Evolutionary conservation across 64 coral and sea anemone genomes (phyloP), one percentile per base, ranked within the genome.

Genomic region (Platygyra sinensis): DNA sequence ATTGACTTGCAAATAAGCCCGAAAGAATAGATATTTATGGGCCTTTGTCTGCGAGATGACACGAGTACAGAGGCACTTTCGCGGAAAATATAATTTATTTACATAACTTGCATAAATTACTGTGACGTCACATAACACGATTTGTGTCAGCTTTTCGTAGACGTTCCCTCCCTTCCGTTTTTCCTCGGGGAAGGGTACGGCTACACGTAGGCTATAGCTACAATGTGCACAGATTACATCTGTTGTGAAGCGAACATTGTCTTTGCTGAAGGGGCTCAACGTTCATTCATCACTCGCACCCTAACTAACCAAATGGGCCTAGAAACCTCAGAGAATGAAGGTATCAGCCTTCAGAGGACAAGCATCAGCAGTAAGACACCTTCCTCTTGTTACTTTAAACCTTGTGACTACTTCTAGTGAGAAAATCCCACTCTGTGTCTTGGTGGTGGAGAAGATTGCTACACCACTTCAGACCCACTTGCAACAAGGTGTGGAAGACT

Each of bases 401-500:
- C 67, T 90, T 49, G 42, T 90, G 50, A 90, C 61, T 10, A 50
- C 60, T 29, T 69, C 36, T 24, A 77, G 88, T 28, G 63, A 90
- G 32, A 39, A 39, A 73, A 82, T 90, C 24, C 89, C 79, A 59
- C 78, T 90, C 36, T 79, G 20, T 25, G 89, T 90, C 25, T 65
- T 90, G 15, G 89, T 90, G 20, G 67, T 73, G 25, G n/a, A n/a
- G n/a, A 54, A 80, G 30, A 90, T 90, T 16, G 65, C 89, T 18
- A 83, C 65, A 25, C 89, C 67, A 63, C 79, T 90, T 61, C 89
- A 90, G 18, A 80, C 60, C 51, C 77, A 83, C 38, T 15, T 72
- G 24, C 89, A 74, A 0, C 62, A 57, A 83, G 29, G 67, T 72
- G 50, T 90, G 60, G 52, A 65, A 49, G 50, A 73, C 75, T 38